Percentiles rank a stretch among this genome's conserved stretches.
phyloP scores from a whole-genome alignment of 2,113 vertebrate species.

The Aphyosemion australe region DNA sequence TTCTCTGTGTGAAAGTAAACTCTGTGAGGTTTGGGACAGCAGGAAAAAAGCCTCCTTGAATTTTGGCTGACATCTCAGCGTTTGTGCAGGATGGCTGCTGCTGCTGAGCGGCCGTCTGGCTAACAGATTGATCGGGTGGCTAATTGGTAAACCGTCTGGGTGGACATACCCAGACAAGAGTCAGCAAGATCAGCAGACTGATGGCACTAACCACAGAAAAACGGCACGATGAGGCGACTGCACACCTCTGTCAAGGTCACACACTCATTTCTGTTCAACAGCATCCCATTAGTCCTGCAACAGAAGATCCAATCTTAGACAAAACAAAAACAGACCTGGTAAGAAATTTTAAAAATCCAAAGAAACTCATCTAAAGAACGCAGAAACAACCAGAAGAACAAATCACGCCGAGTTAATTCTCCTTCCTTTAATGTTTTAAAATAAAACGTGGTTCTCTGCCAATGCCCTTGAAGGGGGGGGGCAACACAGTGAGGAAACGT shows the following conservation, averaged over 20 bases:
- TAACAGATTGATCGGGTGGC: slow-evolving; percentile 19
- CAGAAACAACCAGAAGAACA: not conserved
- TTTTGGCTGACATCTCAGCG: slow-evolving; percentile 5
- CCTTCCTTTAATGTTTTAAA: not conserved
- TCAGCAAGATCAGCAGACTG: not conserved
- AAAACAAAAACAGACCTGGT: too few relatives aligned
- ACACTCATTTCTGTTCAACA: not conserved
- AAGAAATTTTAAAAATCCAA: not conserved
- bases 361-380: not conserved
- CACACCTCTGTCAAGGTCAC: slow-evolving; percentile 31
- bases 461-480: slow-evolving; percentile 66
- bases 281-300: not conserved
- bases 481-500: slow-evolving; percentile 35
- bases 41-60: slow-evolving; percentile 1
- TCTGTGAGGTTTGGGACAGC: too few relatives aligned
- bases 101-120: slow-evolving; percentile 1
- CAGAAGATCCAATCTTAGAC: too few relatives aligned
- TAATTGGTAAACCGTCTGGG: slow-evolving; percentile 28
- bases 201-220: not conserved
- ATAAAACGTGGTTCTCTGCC: not conserved
- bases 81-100: slow-evolving; percentile 5
- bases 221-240: not conserved
- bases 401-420: not conserved
- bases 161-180: not conserved
- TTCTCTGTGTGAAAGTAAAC: not conserved